Percentiles rank a stretch among this genome's conserved stretches.
These are phyloP conservation scores for Anguilla obscura DNA, from an alignment of 2,797 vertebrate species.

Conservation along the genomic window DNA sequence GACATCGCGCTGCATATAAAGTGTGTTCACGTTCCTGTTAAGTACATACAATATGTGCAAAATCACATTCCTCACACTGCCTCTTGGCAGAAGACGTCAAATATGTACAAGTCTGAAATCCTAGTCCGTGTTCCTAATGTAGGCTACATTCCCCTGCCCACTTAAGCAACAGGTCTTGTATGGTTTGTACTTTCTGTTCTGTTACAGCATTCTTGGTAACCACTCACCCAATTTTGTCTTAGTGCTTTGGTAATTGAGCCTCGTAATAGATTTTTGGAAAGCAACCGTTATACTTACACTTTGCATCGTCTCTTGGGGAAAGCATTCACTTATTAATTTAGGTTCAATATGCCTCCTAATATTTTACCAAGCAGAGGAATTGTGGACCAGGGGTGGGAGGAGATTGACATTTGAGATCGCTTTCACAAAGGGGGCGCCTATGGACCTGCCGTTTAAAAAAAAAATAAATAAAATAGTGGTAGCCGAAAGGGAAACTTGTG, in stretches of 20 bases:
- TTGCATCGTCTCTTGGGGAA: not conserved
- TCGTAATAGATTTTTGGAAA: not conserved
- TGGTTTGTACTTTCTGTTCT: not conserved
- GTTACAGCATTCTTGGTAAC: not conserved
- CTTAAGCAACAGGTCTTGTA: not conserved
- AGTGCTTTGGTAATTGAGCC: not conserved
- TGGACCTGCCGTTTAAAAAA: not conserved
- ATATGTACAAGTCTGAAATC: not conserved
- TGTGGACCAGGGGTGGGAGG: not conserved
- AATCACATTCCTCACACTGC: not conserved
- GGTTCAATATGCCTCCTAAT: not conserved
- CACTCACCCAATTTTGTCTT: not conserved
- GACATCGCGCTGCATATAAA: constrained; percentile 2
- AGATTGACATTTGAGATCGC: not conserved
- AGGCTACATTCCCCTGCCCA: not conserved
- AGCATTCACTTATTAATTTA: not conserved
- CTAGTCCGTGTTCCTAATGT: not conserved
- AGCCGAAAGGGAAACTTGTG: not conserved
- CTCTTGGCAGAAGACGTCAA: not conserved
- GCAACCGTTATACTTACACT: not conserved
- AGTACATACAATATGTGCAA: not conserved
- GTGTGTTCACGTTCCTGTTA: not conserved
- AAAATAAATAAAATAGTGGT: not conserved
- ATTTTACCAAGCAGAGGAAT: not conserved
- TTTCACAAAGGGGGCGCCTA: not conserved